A percentile compares a stretch with the other conserved stretches of the same genome.
Evolutionary conservation across 1,140 invertebrate species (phyloP).

Genomic region (Drosophila arawakana): DNA sequence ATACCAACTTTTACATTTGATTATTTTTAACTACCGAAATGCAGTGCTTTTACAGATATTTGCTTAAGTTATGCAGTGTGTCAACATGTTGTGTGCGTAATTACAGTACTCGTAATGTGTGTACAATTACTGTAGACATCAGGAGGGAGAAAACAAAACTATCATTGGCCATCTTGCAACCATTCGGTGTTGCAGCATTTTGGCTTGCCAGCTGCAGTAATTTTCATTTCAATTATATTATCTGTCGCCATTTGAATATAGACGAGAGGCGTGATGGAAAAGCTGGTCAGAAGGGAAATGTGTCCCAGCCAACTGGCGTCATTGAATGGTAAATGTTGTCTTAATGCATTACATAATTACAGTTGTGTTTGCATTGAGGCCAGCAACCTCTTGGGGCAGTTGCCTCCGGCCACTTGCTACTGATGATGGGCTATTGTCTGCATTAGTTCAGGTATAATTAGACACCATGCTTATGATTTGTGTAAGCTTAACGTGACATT

Average conservation of each 20-base stretch:
- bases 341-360: conserved; percentile 81
- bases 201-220: conserved; percentile 51
- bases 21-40: conserved; percentile 49
- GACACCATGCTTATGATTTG: not conserved
- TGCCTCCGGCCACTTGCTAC: conserved; percentile 46
- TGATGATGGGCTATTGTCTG: conserved; percentile 73
- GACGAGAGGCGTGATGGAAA: conserved; percentile 7
- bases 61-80: conserved; percentile 61
- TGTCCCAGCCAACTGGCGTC: not conserved
- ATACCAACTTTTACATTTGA: conserved; percentile 8
- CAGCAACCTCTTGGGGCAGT: conserved; percentile 50
- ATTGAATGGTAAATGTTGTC: conserved; percentile 68
- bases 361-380: conserved; percentile 72
- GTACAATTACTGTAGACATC: not conserved
- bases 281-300: not conserved
- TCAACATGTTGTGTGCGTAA: conserved; percentile 67
- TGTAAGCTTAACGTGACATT: not conserved
- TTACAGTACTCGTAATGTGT: conserved; percentile 27
- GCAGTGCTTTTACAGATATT: conserved; percentile 51
- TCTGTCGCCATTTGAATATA: conserved; percentile 59
- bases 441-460: conserved; percentile 28
- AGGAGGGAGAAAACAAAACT: conserved; percentile 20
- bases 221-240: conserved; percentile 76
- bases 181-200: conserved; percentile 17
- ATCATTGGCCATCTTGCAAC: conserved; percentile 41